Evolutionary conservation across 2,797 vertebrate genomes (phyloP).

Genomic region (Propithecus perrieri): DNA sequence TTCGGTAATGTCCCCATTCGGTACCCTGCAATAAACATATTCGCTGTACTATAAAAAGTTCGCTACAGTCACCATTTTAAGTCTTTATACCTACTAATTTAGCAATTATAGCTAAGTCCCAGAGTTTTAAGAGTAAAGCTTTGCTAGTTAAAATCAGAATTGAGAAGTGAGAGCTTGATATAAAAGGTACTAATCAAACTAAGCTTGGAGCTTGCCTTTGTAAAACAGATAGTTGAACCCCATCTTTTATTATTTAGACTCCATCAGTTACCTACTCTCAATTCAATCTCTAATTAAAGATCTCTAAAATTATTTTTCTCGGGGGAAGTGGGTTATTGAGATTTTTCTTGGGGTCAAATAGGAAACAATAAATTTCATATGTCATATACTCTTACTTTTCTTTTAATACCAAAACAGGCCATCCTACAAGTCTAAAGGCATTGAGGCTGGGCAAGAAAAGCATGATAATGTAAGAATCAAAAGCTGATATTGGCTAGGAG

Average conservation of each 20-base stretch:
- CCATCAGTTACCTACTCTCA: neutral
- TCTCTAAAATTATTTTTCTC: neutral
- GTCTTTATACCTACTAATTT: neutral
- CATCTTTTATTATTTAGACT: neutral
- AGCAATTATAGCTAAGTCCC: neutral
- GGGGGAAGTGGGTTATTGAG: neutral
- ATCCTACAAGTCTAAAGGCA: neutral
- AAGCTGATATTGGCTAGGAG: neutral
- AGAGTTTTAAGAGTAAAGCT: neutral
- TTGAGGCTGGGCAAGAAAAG: neutral
- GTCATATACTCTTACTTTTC: neutral
- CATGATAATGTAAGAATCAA: neutral
- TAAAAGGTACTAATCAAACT: neutral
- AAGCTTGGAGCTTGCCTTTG: neutral
- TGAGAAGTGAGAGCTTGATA: neutral
- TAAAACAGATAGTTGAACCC: neutral
- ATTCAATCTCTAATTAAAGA: neutral
- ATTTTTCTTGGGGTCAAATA: neutral
- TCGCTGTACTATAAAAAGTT: neutral
- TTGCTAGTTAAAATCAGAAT: constrained; percentile 46
- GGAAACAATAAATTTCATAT: constrained; percentile 6
- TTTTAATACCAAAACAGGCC: constrained; percentile 15
- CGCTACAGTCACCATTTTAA: neutral
- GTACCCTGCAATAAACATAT: neutral
- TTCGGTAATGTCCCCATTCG: neutral